Evolutionary conservation across 1,140 invertebrate genomes (phyloP).

Genomic region (Colletes gigas): DNA sequence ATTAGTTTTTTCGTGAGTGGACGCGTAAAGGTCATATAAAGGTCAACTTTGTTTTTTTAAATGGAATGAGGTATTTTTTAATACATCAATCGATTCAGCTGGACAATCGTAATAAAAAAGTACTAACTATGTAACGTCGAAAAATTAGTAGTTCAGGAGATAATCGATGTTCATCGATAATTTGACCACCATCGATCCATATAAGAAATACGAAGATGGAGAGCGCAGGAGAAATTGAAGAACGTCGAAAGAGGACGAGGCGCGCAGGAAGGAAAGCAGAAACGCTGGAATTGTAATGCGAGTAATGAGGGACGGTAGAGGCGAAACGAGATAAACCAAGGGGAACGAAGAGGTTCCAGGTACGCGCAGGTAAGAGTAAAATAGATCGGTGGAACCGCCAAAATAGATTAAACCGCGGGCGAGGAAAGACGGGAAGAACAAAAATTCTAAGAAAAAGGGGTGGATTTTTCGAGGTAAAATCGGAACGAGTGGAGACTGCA

Average conservation of each 20-base stretch:
- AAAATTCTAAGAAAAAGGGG: background rate
- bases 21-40: too few relatives aligned
- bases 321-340: background rate
- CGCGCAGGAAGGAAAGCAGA: background rate
- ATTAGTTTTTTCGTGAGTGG: too few relatives aligned
- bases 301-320: background rate
- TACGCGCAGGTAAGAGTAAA: conserved; percentile 11
- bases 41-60: too few relatives aligned
- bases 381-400: background rate
- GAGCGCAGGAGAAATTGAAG: background rate
- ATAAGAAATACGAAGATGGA: background rate
- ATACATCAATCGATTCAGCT: too few relatives aligned
- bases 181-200: too few relatives aligned
- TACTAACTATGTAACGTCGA: too few relatives aligned
- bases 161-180: too few relatives aligned
- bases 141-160: too few relatives aligned
- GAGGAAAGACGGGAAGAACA: background rate
- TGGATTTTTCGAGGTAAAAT: conserved; percentile 13
- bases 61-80: too few relatives aligned
- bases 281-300: background rate
- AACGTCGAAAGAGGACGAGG: too few relatives aligned
- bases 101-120: too few relatives aligned
- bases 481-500: too few relatives aligned
- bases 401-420: background rate
- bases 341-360: background rate